These are phyloP conservation scores for Hydra vulgaris DNA, from an alignment of 30 jellyfish, hydroid and myxozoan genomes.

Conservation along the genomic window DNA sequence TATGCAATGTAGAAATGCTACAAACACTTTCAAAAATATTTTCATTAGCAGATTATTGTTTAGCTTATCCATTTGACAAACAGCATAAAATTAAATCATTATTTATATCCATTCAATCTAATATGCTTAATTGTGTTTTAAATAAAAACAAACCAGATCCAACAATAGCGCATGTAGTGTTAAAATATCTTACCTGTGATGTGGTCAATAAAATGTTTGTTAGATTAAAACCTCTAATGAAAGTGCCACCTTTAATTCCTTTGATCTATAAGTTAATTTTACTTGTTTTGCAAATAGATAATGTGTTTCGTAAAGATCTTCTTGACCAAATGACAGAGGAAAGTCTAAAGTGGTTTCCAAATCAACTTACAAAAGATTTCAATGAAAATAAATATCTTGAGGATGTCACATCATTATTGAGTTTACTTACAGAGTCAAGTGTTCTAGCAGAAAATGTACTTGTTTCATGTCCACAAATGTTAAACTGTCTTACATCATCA, in stretches of 20 bases:
- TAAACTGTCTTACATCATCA: neutral
- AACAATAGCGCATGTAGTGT: neutral
- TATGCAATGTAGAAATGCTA: neutral
- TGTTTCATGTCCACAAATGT: neutral
- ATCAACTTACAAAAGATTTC: slow-evolving; percentile 2
- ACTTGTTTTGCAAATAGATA: neutral
- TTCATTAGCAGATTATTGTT: slow-evolving; percentile 8
- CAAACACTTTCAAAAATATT: neutral
- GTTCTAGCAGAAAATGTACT: neutral
- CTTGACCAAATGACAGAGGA: neutral
- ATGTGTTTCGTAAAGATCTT: neutral
- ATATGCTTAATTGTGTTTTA: too few species aligned
- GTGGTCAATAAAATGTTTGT: neutral
- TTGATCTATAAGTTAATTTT: neutral
- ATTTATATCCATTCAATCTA: too few species aligned
- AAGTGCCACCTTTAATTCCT: slow-evolving; percentile 8
- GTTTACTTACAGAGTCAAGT: neutral
- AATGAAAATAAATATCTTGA: slow-evolving; percentile 8
- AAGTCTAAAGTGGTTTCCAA: neutral
- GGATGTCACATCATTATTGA: neutral
- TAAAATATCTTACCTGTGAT: neutral
- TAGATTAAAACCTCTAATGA: neutral
- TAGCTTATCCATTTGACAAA: slow-evolving; percentile 40
- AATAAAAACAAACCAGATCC: too few species aligned
- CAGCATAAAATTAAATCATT: slow-evolving; percentile 56